phyloP scores from a whole-genome alignment of 1,140 invertebrate species.

The Pararge aegeria region DNA sequence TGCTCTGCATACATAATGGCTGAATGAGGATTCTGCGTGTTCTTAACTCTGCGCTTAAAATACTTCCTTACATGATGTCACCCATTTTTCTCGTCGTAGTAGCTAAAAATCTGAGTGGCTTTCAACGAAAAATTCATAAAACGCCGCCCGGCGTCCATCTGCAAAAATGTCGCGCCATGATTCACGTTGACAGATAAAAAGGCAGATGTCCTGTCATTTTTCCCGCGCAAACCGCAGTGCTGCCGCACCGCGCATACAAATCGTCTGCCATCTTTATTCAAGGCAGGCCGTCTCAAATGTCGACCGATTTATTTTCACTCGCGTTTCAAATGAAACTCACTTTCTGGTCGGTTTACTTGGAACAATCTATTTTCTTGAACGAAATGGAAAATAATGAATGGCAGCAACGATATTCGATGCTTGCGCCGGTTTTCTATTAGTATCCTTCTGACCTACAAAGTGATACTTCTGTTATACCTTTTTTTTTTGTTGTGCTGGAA shows the following conservation, averaged over 20 bases:
- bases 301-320: conserved; percentile 52
- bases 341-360: conserved; percentile 46
- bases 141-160: background rate
- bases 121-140: conserved; percentile 7
- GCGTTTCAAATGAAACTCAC: conserved; percentile 50
- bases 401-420: background rate
- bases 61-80: too few species aligned
- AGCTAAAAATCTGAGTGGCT: conserved; percentile 1
- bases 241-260: conserved; percentile 37
- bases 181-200: conserved; percentile 19
- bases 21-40: too few species aligned
- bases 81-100: too few species aligned
- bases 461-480: background rate
- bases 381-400: conserved; percentile 41
- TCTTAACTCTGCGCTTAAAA: too few species aligned
- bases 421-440: background rate
- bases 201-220: conserved; percentile 32
- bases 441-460: background rate
- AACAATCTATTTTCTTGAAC: conserved; percentile 41
- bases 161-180: conserved; percentile 12
- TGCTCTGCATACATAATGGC: too few species aligned
- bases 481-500: too few species aligned
- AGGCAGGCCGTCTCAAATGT: conserved; percentile 39
- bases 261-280: conserved; percentile 43
- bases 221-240: conserved; percentile 34